Evolutionary conservation across 2,888 invertebrate species (phyloP).

Genomic region (Timema cristinae): DNA sequence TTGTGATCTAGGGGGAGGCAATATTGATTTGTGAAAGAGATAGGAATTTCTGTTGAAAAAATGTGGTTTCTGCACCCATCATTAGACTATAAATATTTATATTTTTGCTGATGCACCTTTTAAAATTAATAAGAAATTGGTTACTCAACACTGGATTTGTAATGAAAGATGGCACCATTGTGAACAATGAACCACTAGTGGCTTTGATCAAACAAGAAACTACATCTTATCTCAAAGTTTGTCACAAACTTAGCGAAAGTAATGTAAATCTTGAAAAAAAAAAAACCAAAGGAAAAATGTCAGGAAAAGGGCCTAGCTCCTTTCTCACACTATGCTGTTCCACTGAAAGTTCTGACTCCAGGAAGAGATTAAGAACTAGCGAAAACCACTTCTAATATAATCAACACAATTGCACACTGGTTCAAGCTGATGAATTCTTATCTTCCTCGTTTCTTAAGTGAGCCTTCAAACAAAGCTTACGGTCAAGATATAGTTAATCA

Average conservation of each 20-base stretch:
- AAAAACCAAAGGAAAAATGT: background rate
- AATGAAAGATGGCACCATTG: background rate
- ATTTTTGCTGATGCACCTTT: background rate
- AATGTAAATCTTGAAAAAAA: background rate
- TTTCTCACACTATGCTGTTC: background rate
- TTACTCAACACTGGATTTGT: background rate
- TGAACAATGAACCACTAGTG: background rate
- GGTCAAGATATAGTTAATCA: too few species aligned
- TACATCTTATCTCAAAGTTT: background rate
- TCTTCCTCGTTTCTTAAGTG: too few species aligned
- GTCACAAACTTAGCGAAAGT: background rate
- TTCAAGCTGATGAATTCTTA: too few species aligned
- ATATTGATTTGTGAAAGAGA: background rate
- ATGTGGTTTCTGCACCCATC: background rate
- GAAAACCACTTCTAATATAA: too few species aligned
- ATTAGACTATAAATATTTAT: background rate
- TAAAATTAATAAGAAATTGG: background rate
- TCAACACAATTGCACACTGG: too few species aligned
- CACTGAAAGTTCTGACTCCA: background rate
- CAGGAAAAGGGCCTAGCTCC: background rate
- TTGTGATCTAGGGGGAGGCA: background rate
- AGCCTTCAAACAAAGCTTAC: too few species aligned
- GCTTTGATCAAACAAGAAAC: background rate
- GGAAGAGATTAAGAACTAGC: too few species aligned
- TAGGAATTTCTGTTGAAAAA: background rate